phyloP scores from a whole-genome alignment of 2,888 invertebrate species.

The Tiphia femorata region DNA sequence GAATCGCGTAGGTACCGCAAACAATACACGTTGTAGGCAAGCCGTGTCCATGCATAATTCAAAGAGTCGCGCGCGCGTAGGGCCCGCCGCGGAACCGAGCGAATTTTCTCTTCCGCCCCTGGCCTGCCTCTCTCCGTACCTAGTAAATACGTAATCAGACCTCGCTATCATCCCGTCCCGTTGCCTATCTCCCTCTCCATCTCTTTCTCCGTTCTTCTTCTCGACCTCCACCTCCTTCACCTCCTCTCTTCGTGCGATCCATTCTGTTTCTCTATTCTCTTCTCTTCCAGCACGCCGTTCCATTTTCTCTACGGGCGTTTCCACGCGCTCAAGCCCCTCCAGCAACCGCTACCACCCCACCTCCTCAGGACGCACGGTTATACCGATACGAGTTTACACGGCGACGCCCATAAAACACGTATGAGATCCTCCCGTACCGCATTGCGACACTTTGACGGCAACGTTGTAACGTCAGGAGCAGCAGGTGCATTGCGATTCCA shows the following conservation, averaged over 20 bases:
- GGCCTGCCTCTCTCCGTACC: conserved; percentile 58
- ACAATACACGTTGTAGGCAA: conserved; percentile 67
- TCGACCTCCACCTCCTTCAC: not conserved
- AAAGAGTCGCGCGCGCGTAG: conserved; percentile 64
- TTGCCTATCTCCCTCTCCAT: not conserved
- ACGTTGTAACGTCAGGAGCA: too few relatives aligned
- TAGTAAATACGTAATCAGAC: conserved; percentile 68
- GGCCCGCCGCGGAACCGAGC: conserved; percentile 61
- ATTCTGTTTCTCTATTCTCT: conserved; percentile 38
- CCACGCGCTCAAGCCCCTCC: conserved; percentile 16
- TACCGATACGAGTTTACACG: conserved; percentile 56
- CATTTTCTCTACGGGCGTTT: conserved; percentile 5
- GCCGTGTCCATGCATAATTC: conserved; percentile 69
- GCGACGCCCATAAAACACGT: conserved; percentile 49
- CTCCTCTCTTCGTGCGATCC: conserved; percentile 17
- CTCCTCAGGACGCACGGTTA: conserved; percentile 20
- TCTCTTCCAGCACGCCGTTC: conserved; percentile 27
- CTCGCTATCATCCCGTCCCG: conserved; percentile 54
- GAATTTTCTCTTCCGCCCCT: conserved; percentile 66
- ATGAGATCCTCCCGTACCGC: conserved; percentile 50
- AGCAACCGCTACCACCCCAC: conserved; percentile 13
- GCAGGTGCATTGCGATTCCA: too few relatives aligned
- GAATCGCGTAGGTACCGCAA: conserved; percentile 58
- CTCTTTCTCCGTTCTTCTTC: conserved; percentile 2
- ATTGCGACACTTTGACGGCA: conserved; percentile 54